phyloP scores from a whole-genome alignment of 64 coral and sea anemone genomes.

The Montipora foliosa region DNA sequence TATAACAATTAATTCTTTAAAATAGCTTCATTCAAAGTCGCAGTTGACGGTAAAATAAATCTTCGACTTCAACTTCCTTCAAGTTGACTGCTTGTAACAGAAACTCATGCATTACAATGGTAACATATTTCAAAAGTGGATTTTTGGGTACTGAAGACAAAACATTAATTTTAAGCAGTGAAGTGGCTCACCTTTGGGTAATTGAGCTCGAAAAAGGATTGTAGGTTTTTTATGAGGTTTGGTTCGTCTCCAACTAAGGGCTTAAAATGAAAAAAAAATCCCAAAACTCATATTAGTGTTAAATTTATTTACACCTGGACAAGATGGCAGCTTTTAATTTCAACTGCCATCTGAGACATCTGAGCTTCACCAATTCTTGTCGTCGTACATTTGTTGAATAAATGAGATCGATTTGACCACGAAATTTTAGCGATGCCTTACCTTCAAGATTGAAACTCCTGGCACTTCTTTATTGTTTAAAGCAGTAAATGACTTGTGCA shows the following conservation, averaged over 20 bases:
- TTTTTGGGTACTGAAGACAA: background rate
- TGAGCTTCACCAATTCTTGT: too few relatives aligned
- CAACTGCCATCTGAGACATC: too few relatives aligned
- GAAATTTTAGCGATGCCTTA: conserved; percentile 11
- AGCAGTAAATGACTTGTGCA: conserved; percentile 79
- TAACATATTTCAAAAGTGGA: background rate
- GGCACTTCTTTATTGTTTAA: conserved; percentile 86
- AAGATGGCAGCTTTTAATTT: too few relatives aligned
- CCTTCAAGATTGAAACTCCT: conserved; percentile 93
- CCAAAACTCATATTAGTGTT: background rate
- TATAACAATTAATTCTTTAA: background rate
- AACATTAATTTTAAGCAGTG: background rate
- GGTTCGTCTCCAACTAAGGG: conserved; percentile 87
- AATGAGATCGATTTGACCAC: background rate
- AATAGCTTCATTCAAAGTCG: background rate
- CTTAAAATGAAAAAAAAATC: conserved; percentile 30
- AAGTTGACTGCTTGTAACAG: background rate
- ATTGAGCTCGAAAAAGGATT: conserved; percentile 87
- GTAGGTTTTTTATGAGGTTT: conserved; percentile 82
- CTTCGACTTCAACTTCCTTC: background rate
- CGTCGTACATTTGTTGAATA: too few relatives aligned
- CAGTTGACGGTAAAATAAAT: background rate
- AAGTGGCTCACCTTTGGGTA: conserved; percentile 78
- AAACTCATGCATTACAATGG: background rate
- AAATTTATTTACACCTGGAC: too few relatives aligned